Conservation (phyloP, 2,113 vertebrate species). For the Sinocyclocheilus anshuiensis region DNA sequence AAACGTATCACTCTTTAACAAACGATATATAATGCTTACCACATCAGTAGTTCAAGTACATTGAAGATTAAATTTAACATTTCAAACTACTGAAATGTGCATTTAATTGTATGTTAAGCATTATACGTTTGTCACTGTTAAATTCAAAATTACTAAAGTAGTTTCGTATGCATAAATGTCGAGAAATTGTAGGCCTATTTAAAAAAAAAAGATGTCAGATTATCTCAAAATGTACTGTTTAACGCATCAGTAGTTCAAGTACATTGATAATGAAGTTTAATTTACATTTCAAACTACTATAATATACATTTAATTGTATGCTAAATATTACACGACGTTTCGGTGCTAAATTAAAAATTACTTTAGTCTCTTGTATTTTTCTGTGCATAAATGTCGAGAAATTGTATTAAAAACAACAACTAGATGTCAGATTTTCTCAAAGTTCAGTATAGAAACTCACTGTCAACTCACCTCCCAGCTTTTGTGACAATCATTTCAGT, state of each 20-base stretch:
- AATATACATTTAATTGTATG: neutral
- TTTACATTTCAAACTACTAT: too few species aligned
- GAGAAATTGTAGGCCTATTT: too few species aligned
- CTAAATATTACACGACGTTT: too few species aligned
- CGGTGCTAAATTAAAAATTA: too few species aligned
- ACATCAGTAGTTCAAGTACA: neutral
- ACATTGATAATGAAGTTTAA: too few species aligned
- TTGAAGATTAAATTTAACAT: neutral
- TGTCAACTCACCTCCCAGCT: slow-evolving; percentile 87
- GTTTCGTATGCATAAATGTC: too few species aligned
- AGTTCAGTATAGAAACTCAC: neutral
- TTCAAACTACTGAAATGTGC: neutral
- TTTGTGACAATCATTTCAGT: slow-evolving; percentile 99
- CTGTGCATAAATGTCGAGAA: neutral
- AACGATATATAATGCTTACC: neutral
- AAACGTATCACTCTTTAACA: neutral
- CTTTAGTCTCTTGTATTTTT: too few species aligned
- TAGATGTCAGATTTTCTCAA: neutral
- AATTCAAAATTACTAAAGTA: neutral
- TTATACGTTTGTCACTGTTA: neutral
- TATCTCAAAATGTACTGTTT: too few species aligned
- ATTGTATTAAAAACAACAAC: neutral
- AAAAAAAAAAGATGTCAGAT: too few species aligned
- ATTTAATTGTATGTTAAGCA: neutral
- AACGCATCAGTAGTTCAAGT: too few species aligned